Base-by-base conservation (phyloP, 2,113 vertebrate species). In the Alethe diademata region DNA sequence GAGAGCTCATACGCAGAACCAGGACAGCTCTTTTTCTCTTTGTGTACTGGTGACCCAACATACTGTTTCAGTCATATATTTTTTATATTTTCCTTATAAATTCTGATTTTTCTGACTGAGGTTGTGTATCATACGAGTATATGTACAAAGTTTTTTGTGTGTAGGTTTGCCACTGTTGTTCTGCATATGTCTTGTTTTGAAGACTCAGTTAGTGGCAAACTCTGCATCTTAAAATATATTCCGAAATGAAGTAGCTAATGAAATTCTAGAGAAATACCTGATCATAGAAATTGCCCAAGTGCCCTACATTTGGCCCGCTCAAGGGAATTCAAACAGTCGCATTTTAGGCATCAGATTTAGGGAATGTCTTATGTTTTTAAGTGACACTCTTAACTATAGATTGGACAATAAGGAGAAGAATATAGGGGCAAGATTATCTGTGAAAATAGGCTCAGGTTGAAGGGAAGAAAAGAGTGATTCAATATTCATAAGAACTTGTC, bases 341-440 rank as follows among this genome's bases (percentile, higher is more conserved):
- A 19, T 80, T 85, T 74, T 43, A 70, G 47, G 47, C 5, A 19
- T 69, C 54, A 35, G 47, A 25, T 91, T 91, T 88, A 67, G 73
- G 69, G 26, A 64, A 87, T 60, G 14, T 83, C 72, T 83, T 87
- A 26, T 1, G 24, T 89, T 95, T 96, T 92, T 35, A 86, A 92
- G 50, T 45, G 45, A 2, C 24, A 4, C 25, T 87, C 19, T 1
- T 66, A 47, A 81, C 29, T 57, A 2, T 64, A 50, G 23, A 23
- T 33, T 31, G 48, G 48, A 33, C 31, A 67, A 43, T n/a, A 60
- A 26, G 62, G 62, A 92, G 48, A 70, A 29, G 19, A 87, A 14
- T 14, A 9, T 11, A 56, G n/a, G 57, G 38, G 11, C 29, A 42
- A 58, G 35, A 31, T 75, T 61, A 38, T 5, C 53, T 95, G 40